phyloP scores from a whole-genome alignment of 2,888 invertebrate genomes.

The Xestoiulus laeticollis region DNA sequence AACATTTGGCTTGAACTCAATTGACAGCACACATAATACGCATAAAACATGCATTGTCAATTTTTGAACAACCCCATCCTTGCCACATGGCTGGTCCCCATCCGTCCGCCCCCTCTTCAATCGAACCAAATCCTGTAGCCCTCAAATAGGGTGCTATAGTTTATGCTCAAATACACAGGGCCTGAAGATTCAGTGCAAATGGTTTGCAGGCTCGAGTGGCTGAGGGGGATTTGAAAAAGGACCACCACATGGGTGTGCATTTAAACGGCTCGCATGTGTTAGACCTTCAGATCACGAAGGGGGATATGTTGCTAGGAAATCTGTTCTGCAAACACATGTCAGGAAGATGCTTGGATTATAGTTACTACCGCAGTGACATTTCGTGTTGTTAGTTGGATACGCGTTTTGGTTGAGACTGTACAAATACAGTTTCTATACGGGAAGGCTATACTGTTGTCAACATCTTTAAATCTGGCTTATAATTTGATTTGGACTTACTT shows the following conservation, averaged over 20 bases:
- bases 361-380: constrained; percentile 16
- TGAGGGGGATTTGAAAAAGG: background rate
- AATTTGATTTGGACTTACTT: background rate
- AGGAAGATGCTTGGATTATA: constrained; percentile 21
- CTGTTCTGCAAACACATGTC: background rate
- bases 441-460: background rate
- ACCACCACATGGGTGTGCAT: constrained; percentile 35
- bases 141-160: background rate
- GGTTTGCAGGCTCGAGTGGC: background rate
- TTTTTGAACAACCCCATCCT: constrained; percentile 1
- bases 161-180: background rate
- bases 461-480: background rate
- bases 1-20: background rate
- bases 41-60: background rate
- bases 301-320: background rate
- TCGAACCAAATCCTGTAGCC: background rate
- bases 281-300: background rate
- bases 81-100: constrained; percentile 32
- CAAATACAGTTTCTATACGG: background rate
- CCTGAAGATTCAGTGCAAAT: background rate
- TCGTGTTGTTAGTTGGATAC: background rate
- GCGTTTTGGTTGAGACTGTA: background rate
- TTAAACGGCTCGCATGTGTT: background rate
- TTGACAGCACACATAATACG: background rate
- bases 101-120: background rate